A percentile compares a stretch with the other conserved stretches of the same genome.
Conservation (phyloP, 2,113 vertebrate genomes). For the human (Homo sapiens) region DNA sequence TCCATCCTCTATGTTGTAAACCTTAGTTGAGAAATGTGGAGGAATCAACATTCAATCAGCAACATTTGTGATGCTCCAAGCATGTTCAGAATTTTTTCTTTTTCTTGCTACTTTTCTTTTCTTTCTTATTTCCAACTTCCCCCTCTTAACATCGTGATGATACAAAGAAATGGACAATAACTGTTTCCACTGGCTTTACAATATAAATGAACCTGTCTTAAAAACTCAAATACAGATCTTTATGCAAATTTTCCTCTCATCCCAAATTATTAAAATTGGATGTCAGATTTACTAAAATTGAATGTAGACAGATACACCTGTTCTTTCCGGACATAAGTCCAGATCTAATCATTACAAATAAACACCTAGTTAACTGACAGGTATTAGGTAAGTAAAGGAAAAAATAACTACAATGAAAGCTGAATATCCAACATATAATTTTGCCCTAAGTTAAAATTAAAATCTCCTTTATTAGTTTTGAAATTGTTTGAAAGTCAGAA, state of each 20-base stretch:
- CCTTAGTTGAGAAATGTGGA: background rate
- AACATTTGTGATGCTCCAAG: background rate
- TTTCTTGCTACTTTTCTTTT: background rate
- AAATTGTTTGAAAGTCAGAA: background rate
- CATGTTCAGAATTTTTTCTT: slow-evolving; percentile 1
- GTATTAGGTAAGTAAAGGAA: background rate
- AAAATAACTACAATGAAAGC: slow-evolving; percentile 4
- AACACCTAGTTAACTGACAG: background rate
- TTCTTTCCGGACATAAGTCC: background rate
- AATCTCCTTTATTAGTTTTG: background rate
- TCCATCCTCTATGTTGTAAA: background rate
- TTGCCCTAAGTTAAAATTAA: slow-evolving; percentile 27
- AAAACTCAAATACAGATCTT: background rate
- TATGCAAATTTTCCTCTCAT: background rate
- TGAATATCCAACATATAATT: background rate
- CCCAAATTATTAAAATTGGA: background rate
- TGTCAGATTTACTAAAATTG: background rate
- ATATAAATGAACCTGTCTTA: slow-evolving; percentile 29
- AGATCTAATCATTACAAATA: background rate
- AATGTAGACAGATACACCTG: background rate
- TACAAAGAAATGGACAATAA: slow-evolving; percentile 15
- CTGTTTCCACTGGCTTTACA: background rate
- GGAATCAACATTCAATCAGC: background rate
- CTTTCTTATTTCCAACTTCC: background rate
- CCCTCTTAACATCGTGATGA: background rate